Evolutionary conservation across 2,113 vertebrate species (phyloP).

Genomic region (Pagrus major): DNA sequence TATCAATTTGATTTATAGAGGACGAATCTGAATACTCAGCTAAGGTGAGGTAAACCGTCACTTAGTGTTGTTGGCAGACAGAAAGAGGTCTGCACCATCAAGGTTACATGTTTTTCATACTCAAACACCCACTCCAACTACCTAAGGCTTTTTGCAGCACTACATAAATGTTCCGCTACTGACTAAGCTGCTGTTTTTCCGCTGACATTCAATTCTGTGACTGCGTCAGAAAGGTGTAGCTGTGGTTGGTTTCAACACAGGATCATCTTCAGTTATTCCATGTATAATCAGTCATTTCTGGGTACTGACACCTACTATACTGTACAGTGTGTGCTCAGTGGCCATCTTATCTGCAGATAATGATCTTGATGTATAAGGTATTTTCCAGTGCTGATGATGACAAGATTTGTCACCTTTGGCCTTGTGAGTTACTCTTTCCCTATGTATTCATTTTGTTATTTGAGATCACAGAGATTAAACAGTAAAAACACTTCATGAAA

Average conservation of each 20-base stretch:
- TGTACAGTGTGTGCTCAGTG: background rate
- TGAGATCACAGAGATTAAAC: background rate
- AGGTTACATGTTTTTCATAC: background rate
- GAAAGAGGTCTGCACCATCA: background rate
- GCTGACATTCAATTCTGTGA: conserved; percentile 17
- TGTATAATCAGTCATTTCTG: background rate
- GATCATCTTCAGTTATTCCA: background rate
- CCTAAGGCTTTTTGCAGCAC: background rate
- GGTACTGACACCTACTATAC: background rate
- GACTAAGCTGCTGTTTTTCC: conserved; percentile 17
- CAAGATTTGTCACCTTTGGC: background rate
- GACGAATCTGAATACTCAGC: background rate
- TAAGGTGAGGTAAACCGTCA: background rate
- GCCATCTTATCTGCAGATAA: background rate
- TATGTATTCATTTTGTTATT: background rate
- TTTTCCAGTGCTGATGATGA: background rate
- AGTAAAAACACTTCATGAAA: background rate
- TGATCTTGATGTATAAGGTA: background rate
- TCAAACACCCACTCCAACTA: background rate
- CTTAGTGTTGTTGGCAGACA: background rate
- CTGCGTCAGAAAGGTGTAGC: background rate
- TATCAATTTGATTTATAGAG: too few species aligned
- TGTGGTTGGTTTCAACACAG: background rate
- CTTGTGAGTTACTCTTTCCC: background rate
- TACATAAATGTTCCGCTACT: background rate